Conservation (phyloP, 2,888 invertebrate species). For the Pristionchus mayeri region DNA sequence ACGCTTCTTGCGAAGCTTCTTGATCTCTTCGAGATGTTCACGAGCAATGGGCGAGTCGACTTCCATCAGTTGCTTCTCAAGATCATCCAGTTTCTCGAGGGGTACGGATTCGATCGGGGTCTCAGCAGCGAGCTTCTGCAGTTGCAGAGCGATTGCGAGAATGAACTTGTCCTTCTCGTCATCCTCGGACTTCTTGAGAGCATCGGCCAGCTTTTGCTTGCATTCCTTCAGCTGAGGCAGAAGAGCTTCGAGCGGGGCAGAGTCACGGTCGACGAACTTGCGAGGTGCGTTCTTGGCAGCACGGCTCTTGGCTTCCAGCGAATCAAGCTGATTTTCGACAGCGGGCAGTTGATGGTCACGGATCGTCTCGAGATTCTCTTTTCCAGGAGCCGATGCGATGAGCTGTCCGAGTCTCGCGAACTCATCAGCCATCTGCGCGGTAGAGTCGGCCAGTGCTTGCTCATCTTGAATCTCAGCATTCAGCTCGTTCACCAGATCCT, state of each 20-base stretch:
- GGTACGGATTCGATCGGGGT: constrained; percentile 3
- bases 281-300: constrained; percentile 47
- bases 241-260: constrained; percentile 1
- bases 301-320: constrained; percentile 42
- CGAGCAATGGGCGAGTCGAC: constrained; percentile 52
- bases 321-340: constrained; percentile 22
- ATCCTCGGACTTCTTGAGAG: constrained; percentile 32
- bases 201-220: constrained; percentile 31
- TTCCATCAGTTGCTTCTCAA: constrained; percentile 54
- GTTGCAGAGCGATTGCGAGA: constrained; percentile 41
- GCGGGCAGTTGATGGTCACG: constrained; percentile 41
- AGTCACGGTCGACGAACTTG: constrained; percentile 25
- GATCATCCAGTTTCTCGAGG: constrained; percentile 49
- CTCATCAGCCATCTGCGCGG: constrained; percentile 59
- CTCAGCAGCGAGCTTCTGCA: constrained; percentile 37
- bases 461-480: constrained; percentile 20
- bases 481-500: constrained; percentile 49
- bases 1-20: constrained; percentile 54
- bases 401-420: constrained; percentile 51
- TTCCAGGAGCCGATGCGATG: constrained; percentile 46
- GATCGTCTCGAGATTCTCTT: constrained; percentile 30
- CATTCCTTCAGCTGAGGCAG: background rate
- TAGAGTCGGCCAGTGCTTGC: constrained; percentile 59
- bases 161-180: constrained; percentile 48
- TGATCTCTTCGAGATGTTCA: constrained; percentile 51